phyloP scores from a whole-genome alignment of 1,140 invertebrate genomes.

The Rhizoglyphus robini region DNA sequence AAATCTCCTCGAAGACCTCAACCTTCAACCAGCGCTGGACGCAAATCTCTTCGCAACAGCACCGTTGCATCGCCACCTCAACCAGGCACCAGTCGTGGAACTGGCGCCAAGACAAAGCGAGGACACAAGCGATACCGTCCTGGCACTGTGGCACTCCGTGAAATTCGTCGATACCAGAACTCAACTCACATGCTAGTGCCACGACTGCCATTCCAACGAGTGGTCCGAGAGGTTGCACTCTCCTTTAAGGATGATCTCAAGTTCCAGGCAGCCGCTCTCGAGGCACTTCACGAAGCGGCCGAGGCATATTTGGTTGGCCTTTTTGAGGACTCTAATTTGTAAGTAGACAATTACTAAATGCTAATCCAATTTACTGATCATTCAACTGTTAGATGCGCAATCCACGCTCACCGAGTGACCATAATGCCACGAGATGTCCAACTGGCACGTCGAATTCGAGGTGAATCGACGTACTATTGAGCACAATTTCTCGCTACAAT shows the following conservation, averaged over 20 bases:
- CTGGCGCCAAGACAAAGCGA: conserved; percentile 58
- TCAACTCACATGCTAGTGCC: conserved; percentile 55
- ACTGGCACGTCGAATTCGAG: conserved; percentile 30
- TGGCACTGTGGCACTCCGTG: conserved; percentile 35
- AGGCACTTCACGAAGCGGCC: conserved; percentile 31
- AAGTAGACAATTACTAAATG: conserved; percentile 57
- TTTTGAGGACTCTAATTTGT: conserved; percentile 35
- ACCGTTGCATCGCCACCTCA: too few species aligned
- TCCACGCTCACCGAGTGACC: conserved; percentile 59
- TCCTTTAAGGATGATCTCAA: not conserved
- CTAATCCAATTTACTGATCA: conserved; percentile 41
- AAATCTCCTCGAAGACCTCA: not conserved
- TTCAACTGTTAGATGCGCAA: conserved; percentile 62
- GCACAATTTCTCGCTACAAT: not conserved
- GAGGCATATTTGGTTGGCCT: conserved; percentile 31
- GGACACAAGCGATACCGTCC: conserved; percentile 34
- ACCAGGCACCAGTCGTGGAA: too few species aligned
- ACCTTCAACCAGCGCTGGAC: not conserved
- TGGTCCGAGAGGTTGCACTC: conserved; percentile 28
- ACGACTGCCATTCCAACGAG: conserved; percentile 38
- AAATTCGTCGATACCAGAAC: conserved; percentile 46
- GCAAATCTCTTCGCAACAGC: not conserved
- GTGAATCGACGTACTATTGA: conserved; percentile 3
- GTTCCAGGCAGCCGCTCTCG: conserved; percentile 39
- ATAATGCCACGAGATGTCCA: conserved; percentile 31